Evolutionary conservation across 2,113 vertebrate species (phyloP).

Genomic region (Eira barbara): DNA sequence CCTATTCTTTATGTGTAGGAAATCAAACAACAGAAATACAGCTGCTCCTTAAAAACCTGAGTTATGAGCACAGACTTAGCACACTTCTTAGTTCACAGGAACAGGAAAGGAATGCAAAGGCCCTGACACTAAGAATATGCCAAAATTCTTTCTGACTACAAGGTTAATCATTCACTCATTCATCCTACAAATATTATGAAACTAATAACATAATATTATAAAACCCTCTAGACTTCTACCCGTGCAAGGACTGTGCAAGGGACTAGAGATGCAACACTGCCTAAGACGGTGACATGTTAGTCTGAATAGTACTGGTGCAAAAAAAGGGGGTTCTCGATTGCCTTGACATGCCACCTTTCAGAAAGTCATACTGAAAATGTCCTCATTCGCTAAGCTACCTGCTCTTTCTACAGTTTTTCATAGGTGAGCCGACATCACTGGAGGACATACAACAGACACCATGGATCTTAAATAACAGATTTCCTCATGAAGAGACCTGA

Average conservation of each 20-base stretch:
- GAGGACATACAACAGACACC: neutral
- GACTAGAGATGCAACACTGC: neutral
- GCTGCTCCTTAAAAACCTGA: neutral
- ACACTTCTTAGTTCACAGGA: conserved; percentile 17
- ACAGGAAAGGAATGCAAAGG: neutral
- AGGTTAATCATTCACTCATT: neutral
- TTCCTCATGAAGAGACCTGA: conserved; percentile 11
- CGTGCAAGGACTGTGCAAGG: conserved; percentile 22
- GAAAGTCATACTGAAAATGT: neutral
- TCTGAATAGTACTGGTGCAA: neutral
- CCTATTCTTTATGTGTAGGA: neutral
- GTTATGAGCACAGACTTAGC: neutral
- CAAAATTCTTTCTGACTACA: neutral
- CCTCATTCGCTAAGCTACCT: neutral
- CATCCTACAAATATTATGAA: neutral
- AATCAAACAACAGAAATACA: neutral
- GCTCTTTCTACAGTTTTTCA: conserved; percentile 26
- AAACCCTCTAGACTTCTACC: neutral
- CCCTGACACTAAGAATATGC: neutral
- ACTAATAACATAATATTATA: neutral
- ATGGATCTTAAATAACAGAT: neutral
- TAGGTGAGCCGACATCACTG: neutral
- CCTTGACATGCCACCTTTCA: neutral
- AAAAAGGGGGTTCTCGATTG: neutral
- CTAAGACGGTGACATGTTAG: neutral